Conservation (phyloP, 1,140 invertebrate genomes). For the Mylabris phalerata region DNA sequence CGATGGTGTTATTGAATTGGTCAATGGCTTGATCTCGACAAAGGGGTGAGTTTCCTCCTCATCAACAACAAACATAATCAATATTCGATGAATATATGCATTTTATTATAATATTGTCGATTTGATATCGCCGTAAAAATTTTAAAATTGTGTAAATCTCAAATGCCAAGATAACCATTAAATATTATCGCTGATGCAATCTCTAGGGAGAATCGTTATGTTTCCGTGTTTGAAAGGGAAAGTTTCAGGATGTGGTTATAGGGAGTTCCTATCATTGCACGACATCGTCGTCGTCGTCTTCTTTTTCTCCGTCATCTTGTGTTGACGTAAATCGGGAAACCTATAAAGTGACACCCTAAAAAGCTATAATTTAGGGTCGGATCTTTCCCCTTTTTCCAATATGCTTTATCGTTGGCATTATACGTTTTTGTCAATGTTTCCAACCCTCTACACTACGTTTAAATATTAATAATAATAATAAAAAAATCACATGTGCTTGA, state of each 20-base stretch:
- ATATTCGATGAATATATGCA: slow-evolving; percentile 16
- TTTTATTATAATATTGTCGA: background rate
- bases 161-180: slow-evolving; percentile 24
- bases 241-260: slow-evolving; percentile 8
- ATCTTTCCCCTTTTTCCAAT: slow-evolving; percentile 25
- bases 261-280: slow-evolving; percentile 20
- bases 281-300: background rate
- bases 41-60: no score
- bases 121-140: background rate
- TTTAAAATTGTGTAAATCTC: slow-evolving; percentile 21
- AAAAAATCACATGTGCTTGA: background rate
- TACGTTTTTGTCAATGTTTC: slow-evolving; percentile 11
- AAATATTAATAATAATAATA: no score
- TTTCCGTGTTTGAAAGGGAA: background rate
- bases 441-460: no score
- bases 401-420: slow-evolving; percentile 24
- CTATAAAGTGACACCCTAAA: slow-evolving; percentile 30
- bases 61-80: background rate
- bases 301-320: slow-evolving; percentile 24
- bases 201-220: slow-evolving; percentile 8
- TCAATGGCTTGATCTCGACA: no score
- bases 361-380: slow-evolving; percentile 26
- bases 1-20: no score
- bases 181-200: slow-evolving; percentile 20
- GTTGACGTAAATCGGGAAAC: slow-evolving; percentile 32